These are phyloP conservation scores for Remorina albescens DNA, from an alignment of 2,797 vertebrate species.

Conservation along the genomic window DNA sequence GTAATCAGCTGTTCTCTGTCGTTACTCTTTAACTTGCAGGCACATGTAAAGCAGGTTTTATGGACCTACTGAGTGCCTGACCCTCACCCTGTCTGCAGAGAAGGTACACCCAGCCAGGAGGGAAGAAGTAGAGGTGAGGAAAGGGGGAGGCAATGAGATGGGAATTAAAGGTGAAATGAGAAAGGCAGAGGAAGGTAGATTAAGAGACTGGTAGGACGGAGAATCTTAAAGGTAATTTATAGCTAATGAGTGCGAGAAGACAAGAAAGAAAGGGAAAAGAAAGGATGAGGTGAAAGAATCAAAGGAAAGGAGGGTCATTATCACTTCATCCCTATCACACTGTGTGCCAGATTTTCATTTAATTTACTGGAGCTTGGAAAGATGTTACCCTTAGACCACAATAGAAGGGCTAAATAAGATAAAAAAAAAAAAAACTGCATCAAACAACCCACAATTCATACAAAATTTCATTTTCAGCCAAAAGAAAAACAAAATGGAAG, in stretches of 20 bases:
- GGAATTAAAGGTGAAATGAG: slow-evolving; percentile 3
- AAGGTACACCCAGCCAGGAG: not conserved
- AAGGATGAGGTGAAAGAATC: not conserved
- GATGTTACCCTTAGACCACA: not conserved
- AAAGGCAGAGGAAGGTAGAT: slow-evolving; percentile 9
- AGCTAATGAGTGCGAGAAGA: not conserved
- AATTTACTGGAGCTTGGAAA: slow-evolving; percentile 15
- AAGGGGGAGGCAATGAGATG: not conserved
- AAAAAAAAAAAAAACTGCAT: too few species aligned
- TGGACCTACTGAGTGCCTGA: slow-evolving; percentile 31
- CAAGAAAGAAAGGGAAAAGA: not conserved
- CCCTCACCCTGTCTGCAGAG: slow-evolving; percentile 24
- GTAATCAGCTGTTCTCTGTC: slow-evolving; percentile 51
- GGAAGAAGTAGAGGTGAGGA: not conserved
- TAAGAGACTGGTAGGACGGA: not conserved
- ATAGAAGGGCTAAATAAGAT: not conserved
- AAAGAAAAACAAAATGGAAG: not conserved
- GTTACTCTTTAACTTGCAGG: slow-evolving; percentile 67
- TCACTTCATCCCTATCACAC: not conserved
- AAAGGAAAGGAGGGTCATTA: not conserved
- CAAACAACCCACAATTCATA: too few species aligned
- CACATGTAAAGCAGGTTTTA: slow-evolving; percentile 49
- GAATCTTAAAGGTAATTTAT: slow-evolving; percentile 1
- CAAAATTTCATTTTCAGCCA: not conserved
- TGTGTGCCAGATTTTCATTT: slow-evolving; percentile 5